Evolutionary conservation across 2,888 invertebrate species (phyloP), one percentile per base, ranked within the genome.

Genomic region (Dioctria linearis): DNA sequence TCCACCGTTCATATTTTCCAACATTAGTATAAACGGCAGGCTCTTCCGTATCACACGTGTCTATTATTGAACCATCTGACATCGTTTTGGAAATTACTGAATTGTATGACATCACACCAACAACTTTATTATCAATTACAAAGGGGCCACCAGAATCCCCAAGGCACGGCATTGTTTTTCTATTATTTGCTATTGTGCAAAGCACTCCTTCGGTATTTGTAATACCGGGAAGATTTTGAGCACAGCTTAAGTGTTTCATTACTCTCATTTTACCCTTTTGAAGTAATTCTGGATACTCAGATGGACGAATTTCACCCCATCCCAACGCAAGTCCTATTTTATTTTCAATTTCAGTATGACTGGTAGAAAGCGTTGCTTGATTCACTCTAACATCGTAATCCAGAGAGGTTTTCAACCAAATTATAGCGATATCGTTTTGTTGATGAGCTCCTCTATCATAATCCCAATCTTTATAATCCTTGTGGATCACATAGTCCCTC

Each of bases 71-170:
- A 11, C 43, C 43, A 43, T 9, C 6, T 42, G 13, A 4, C 4
- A 66, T 4, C 3, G 42, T 66, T 43, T 9, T n/a, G 5, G 40
- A n/a, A 42, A 4, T n/a, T 3, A 4, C 5, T 9, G 3, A 3
- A n/a, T 13, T n/a, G 13, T 8, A n/a, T 37, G 66, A 66, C 40
- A 66, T 66, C 43, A 66, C 11, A 5, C 66, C 66, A 2, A 13
- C 40, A 37, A 66, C 11, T 43, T 66, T 66, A 11, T 43, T 43
- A 11, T 43, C 43, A 13, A 66, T n/a, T 66, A 66, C 5, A 42
- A 66, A 66, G 5, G 66, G 66, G 2, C 66, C 66, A 43, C 66
- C 66, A 66, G 66, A 66, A 42, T 66, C 66, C n/a, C 66, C 66
- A 3, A 2, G 2, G 42, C 66, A 66, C 1, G 11, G 9, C n/a